phyloP scores from a whole-genome alignment of 2,888 invertebrate genomes.

The Carpatolechia fugitivella region DNA sequence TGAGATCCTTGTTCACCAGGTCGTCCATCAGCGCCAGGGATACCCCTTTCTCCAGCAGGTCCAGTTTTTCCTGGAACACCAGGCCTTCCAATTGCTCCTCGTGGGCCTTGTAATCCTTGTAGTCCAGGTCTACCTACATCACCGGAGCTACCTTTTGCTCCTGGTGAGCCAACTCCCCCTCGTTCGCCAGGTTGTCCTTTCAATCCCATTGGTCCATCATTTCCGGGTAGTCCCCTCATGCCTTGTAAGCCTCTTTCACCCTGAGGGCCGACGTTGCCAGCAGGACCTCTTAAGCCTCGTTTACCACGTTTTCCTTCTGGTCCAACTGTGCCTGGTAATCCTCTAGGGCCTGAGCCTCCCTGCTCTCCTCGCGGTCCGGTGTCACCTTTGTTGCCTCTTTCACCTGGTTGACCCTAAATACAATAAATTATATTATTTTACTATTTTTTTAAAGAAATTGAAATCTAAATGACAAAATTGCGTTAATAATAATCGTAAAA shows the following conservation, averaged over 20 bases:
- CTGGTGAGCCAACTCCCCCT: conserved; percentile 75
- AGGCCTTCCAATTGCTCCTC: conserved; percentile 83
- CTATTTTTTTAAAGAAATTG: too few species aligned
- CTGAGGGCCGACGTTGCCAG: conserved; percentile 84
- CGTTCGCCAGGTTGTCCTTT: conserved; percentile 88
- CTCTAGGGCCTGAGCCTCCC: conserved; percentile 86
- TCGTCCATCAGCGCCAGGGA: conserved; percentile 91
- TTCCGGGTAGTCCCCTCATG: conserved; percentile 84
- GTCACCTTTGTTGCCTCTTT: conserved; percentile 90
- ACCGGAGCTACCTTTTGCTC: conserved; percentile 80
- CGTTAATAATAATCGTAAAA: background rate
- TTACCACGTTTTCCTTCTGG: conserved; percentile 91
- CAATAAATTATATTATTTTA: background rate
- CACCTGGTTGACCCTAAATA: conserved; percentile 85
- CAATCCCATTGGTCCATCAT: conserved; percentile 86
- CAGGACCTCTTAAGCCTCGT: conserved; percentile 87
- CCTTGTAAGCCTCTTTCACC: conserved; percentile 86
- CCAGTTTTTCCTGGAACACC: conserved; percentile 86
- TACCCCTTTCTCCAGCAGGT: conserved; percentile 84
- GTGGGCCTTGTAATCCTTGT: conserved; percentile 81
- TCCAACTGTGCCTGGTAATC: conserved; percentile 86
- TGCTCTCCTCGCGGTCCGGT: conserved; percentile 86
- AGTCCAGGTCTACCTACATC: conserved; percentile 83
- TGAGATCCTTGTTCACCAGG: conserved; percentile 90
- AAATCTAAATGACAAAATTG: background rate